Base-by-base conservation (phyloP, 2,888 invertebrate species). In the Conchocele bisecta region DNA sequence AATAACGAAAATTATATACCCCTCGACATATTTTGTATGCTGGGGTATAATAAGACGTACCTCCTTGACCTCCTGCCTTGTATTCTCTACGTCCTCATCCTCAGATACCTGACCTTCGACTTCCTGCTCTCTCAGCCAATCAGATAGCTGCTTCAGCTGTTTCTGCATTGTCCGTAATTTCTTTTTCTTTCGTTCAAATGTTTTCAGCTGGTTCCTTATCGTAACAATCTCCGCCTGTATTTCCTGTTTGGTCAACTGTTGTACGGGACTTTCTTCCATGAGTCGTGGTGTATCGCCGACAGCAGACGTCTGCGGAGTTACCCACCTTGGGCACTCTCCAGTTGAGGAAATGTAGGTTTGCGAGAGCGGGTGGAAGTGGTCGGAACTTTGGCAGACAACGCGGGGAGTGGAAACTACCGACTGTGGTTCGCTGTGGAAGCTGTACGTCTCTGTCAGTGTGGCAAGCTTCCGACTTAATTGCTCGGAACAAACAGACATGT, bases 161-260 rank as follows among this genome's bases (percentile, higher is more conserved):
- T 83, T 86, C 56, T 84, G 81, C 68, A 87, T 70, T 50, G 75
- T 80, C 50, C 87, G 86, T 67, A 88, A 72, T 65, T 82, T 83
- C 56, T 83, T 84, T 69, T 86, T 86, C 53, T 84, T 81, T 22
- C 80, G 67, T 28, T 82, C 82, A 79, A 84, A 88, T 28, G 67
- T 61, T 50, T 79, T 81, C 61, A 88, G 71, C 48, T 66, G 67
- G 59, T 87, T 85, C 51, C 87, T 74, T 20, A 88, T 88, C 24
- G 67, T 48, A 4, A 84, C 54, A n/a, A 88, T 75, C 65, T 87
- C 85, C 42, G 81, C 81, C 35, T 71, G 68, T 35, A 58, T 58
- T 24, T 22, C 53, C 51, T 68, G 41, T 35, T 57, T 63, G 39
- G 50, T 56, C 44, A 50, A 31, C 15, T 24, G 42, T 15, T 9